Conservation (phyloP, 2,888 invertebrate species). For the Vanessa cardui region DNA sequence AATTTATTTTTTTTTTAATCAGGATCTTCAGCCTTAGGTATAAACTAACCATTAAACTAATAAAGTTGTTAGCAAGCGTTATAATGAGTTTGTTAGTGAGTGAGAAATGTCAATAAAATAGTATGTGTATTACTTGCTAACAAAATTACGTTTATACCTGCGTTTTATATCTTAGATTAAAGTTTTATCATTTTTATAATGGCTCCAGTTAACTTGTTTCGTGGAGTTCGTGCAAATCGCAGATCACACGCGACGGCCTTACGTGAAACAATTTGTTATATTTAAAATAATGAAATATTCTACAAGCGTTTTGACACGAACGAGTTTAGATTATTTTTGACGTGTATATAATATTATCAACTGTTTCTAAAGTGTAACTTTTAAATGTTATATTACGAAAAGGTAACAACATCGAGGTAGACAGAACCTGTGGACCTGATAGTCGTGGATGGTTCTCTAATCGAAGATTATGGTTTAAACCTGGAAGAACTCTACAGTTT, state of each 20-base stretch:
- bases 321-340: constrained; percentile 15
- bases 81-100: not conserved
- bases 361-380: no score
- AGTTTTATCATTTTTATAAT: constrained; percentile 17
- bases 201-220: constrained; percentile 7
- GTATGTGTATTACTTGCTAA: not conserved
- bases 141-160: constrained; percentile 12
- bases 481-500: no score
- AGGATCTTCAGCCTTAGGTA: no score
- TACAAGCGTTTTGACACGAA: constrained; percentile 33
- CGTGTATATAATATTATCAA: not conserved
- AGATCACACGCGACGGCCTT: constrained; percentile 45
- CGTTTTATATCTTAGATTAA: constrained; percentile 14
- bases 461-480: no score
- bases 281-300: constrained; percentile 42
- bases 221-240: constrained; percentile 52
- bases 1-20: no score
- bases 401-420: no score
- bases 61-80: not conserved
- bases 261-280: constrained; percentile 46
- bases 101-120: not conserved
- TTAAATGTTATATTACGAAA: not conserved
- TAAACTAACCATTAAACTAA: no score
- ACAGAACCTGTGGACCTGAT: no score
- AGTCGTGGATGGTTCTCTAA: no score